A percentile compares a stretch with the other conserved stretches of the same genome.
Evolutionary conservation across 2,113 vertebrate species (phyloP).

Genomic region (Triplophysa rosa): DNA sequence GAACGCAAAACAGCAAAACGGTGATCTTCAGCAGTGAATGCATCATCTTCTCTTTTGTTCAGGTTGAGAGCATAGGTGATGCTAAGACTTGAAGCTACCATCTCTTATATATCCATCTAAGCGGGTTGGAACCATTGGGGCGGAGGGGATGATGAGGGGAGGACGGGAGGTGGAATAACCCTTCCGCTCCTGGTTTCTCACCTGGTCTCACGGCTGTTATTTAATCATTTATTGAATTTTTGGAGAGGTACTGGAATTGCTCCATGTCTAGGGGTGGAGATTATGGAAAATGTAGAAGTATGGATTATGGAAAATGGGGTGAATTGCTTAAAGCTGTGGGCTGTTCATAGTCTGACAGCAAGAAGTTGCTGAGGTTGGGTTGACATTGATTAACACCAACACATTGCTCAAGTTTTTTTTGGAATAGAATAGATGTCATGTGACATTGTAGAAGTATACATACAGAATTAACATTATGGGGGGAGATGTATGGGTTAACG

Average conservation of each 20-base stretch:
- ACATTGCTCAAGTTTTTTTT: not conserved
- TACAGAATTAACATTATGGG: not conserved
- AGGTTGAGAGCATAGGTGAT: conserved; percentile 57
- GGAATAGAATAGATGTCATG: not conserved
- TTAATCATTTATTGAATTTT: conserved; percentile 7
- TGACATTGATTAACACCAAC: not conserved
- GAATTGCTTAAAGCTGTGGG: conserved; percentile 48
- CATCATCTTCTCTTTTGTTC: conserved; percentile 58
- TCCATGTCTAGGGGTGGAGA: conserved; percentile 28
- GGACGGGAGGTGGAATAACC: conserved; percentile 63
- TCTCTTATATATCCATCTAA: conserved; percentile 74
- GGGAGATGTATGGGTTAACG: conserved; percentile 52
- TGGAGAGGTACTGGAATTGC: conserved; percentile 35
- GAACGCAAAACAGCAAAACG: conserved; percentile 66
- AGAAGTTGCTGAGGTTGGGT: not conserved
- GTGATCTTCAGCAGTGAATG: conserved; percentile 63
- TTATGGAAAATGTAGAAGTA: conserved; percentile 14
- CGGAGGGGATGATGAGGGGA: conserved; percentile 37
- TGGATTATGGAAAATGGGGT: conserved; percentile 10
- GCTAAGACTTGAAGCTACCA: conserved; percentile 65
- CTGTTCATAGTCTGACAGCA: not conserved
- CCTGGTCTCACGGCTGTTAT: conserved; percentile 43
- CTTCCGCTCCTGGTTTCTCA: conserved; percentile 60
- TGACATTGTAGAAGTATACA: not conserved
- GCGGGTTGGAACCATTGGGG: conserved; percentile 47